phyloP scores from a whole-genome alignment of 2,113 vertebrate genomes.

The Scartelaos histophorus region DNA sequence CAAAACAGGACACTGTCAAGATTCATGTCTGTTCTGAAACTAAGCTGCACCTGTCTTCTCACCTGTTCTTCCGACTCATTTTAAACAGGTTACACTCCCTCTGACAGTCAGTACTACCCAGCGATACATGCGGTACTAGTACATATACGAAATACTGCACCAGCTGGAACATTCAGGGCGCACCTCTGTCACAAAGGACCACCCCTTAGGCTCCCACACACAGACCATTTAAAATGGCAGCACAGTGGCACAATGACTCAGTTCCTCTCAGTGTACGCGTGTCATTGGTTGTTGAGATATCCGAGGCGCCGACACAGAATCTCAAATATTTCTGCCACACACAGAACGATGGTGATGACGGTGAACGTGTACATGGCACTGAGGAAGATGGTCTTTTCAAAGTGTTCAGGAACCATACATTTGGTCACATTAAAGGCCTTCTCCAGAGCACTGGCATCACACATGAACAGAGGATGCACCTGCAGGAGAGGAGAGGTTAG shows the following conservation, averaged over 20 bases:
- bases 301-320: conserved; percentile 82
- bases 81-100: conserved; percentile 45
- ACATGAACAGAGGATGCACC: conserved; percentile 82
- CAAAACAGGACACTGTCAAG: neutral
- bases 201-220: conserved; percentile 32
- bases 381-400: conserved; percentile 91
- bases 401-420: conserved; percentile 88
- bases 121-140: conserved; percentile 27
- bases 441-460: conserved; percentile 79
- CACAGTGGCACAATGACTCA: conserved; percentile 10
- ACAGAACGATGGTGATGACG: conserved; percentile 83
- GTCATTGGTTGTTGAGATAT: conserved; percentile 79
- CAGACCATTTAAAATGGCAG: conserved; percentile 23
- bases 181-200: conserved; percentile 28
- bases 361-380: conserved; percentile 90
- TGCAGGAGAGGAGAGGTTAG: conserved; percentile 31
- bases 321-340: conserved; percentile 85
- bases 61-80: neutral
- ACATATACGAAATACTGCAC: neutral
- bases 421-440: conserved; percentile 78
- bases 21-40: neutral
- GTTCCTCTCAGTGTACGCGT: neutral
- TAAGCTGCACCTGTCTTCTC: conserved; percentile 5
- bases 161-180: conserved; percentile 29
- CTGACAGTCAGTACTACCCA: conserved; percentile 29